Base-by-base conservation (phyloP, 2,797 vertebrate species). In the Pangasius macronema region DNA sequence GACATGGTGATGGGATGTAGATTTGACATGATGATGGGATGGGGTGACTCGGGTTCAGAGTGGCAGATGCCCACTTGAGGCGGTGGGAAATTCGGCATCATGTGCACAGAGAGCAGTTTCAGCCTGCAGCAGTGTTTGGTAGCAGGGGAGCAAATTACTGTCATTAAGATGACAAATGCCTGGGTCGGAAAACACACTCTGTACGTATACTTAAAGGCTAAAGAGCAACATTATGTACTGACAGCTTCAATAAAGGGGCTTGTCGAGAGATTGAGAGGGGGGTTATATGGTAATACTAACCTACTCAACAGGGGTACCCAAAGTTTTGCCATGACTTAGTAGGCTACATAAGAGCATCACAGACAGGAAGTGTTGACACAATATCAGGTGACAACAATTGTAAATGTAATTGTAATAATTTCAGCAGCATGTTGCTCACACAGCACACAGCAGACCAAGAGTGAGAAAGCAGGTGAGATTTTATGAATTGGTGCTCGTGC, bases 21-120 rank as follows among this genome's bases (percentile, higher is more conserved):
- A 86, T 95, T 95, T 95, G 91, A 93, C 87, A 89, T 90, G 87
- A 85, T 90, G 90, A 94, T 76, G 82, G 86, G 89, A 94, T 87
- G 87, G 83, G 86, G 89, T 95, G 94, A 95, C 94, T 93, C 89
- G 88, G 76, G 94, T 93, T 95, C 94, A 94, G 94, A 94, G 94
- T 95, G 94, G 93, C 94, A 95, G 95, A 95, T 95, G 95, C 94
- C 94, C 94, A 95, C 93, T 92, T 91, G 92, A 92, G 94, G 94
- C 91, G 92, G 93, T 22, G 11, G 93, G 91, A 89, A 90, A 84
- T 89, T 92, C 90, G 89, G 82, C 83, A 90, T 87, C 87, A 85
- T 39, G 89, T 83, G 86, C 86, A 55, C 30, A 53, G 59, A 79
- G 77, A 89, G 82, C 86, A 89, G 77, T 87, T 88, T 49, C 76